These are phyloP conservation scores for Synanthedon myopaeformis DNA, from an alignment of 2,888 invertebrate species.

Conservation along the genomic window DNA sequence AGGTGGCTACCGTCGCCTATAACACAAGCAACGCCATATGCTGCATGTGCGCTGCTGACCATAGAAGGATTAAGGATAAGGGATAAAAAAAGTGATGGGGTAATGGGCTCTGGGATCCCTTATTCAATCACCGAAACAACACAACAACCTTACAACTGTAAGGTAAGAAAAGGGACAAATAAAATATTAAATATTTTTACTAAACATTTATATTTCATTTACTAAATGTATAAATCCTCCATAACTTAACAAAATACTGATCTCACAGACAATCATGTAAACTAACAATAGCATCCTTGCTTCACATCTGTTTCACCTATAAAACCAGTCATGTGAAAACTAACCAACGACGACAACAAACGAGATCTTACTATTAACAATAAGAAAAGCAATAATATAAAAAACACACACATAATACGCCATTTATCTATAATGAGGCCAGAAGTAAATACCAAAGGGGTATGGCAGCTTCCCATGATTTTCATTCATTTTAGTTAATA, in stretches of 20 bases:
- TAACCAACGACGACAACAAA: slow-evolving; percentile 1
- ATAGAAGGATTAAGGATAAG: too few relatives aligned
- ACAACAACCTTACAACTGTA: too few relatives aligned
- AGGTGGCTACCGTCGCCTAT: too few relatives aligned
- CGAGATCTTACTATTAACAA: slow-evolving; percentile 10
- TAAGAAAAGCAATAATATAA: slow-evolving; percentile 51
- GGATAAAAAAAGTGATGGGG: too few relatives aligned
- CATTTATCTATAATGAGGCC: too few relatives aligned
- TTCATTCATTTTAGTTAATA: too few relatives aligned
- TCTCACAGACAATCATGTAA: slow-evolving; percentile 25
- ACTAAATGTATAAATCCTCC: slow-evolving; percentile 7
- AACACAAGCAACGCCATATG: too few relatives aligned
- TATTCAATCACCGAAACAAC: neutral
- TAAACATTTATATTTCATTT: slow-evolving; percentile 5
- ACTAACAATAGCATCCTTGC: slow-evolving; percentile 21
- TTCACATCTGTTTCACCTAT: slow-evolving; percentile 66
- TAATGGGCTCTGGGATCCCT: too few relatives aligned
- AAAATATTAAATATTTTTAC: neutral
- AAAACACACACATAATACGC: slow-evolving; percentile 8
- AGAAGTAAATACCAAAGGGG: too few relatives aligned
- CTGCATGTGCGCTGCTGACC: too few relatives aligned
- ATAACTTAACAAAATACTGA: slow-evolving; percentile 37
- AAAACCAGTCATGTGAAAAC: slow-evolving; percentile 61
- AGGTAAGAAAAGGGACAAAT: slow-evolving; percentile 2
- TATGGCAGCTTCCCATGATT: too few relatives aligned